Evolutionary conservation across 2,888 invertebrate species (phyloP).

Genomic region (Pegoplata infirma): DNA sequence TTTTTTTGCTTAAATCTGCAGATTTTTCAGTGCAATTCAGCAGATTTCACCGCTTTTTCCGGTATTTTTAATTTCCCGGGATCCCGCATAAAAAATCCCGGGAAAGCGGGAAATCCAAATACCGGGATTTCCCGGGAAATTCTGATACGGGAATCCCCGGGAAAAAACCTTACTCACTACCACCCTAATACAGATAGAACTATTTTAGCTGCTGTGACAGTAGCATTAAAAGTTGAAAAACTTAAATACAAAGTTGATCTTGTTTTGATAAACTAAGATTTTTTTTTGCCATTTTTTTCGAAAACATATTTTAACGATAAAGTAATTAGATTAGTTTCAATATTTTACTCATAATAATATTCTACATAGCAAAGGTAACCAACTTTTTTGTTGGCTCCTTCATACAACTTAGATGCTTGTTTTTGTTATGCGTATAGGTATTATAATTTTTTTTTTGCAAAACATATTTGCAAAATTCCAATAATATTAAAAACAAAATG

Average conservation of each 20-base stretch:
- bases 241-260: conserved; percentile 39
- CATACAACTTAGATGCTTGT: neutral
- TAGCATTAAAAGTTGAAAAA: conserved; percentile 17
- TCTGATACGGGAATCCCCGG: too few species aligned
- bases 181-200: too few species aligned
- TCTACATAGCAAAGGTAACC: conserved; percentile 44
- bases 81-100: too few species aligned
- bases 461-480: neutral
- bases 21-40: too few species aligned
- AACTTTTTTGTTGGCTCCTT: conserved; percentile 41
- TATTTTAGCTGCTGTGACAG: conserved; percentile 16
- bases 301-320: conserved; percentile 45
- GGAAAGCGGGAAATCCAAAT: too few species aligned
- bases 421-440: neutral
- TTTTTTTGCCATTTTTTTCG: conserved; percentile 7
- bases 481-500: neutral
- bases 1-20: too few species aligned
- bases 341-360: conserved; percentile 3
- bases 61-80: too few species aligned
- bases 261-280: conserved; percentile 43
- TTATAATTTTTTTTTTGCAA: neutral
- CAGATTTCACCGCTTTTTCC: too few species aligned
- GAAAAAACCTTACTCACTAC: too few species aligned
- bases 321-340: conserved; percentile 35
- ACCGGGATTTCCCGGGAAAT: too few species aligned